Conservation (phyloP, 2,797 vertebrate genomes). For the Cyclura pinguis region DNA sequence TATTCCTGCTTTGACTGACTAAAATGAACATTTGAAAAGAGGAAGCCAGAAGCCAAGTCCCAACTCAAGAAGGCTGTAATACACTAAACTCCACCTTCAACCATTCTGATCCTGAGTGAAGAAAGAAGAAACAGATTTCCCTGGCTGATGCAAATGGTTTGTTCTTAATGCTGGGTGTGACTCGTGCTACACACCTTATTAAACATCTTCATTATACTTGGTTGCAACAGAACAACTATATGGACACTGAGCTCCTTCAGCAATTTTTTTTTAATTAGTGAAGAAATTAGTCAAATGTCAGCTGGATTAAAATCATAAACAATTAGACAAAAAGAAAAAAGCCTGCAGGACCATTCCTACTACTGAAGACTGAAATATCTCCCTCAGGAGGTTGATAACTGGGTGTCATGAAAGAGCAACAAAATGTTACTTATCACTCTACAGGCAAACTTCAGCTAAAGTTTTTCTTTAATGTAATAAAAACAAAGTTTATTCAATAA, state of each 20-base stretch:
- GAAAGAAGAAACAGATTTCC: slow-evolving; percentile 55
- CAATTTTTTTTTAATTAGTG: background rate
- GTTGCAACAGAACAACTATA: slow-evolving; percentile 40
- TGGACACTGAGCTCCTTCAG: slow-evolving; percentile 14
- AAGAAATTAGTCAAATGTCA: background rate
- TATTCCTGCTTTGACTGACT: slow-evolving; percentile 46
- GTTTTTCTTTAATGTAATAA: background rate
- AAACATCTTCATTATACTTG: slow-evolving; percentile 51
- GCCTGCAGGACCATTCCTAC: slow-evolving; percentile 19
- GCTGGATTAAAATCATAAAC: background rate
- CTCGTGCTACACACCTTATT: slow-evolving; percentile 58
- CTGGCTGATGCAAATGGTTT: slow-evolving; percentile 52
- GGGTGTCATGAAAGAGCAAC: background rate
- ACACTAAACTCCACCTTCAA: slow-evolving; percentile 69
- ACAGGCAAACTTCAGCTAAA: no score
- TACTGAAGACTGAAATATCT: background rate
- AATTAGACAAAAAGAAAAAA: background rate
- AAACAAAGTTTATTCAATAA: no score
- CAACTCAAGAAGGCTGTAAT: slow-evolving; percentile 53
- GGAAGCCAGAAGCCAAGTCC: slow-evolving; percentile 64
- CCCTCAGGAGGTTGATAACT: background rate
- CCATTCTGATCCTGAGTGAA: slow-evolving; percentile 44
- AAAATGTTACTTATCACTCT: background rate
- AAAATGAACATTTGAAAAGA: slow-evolving; percentile 50
- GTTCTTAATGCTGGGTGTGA: slow-evolving; percentile 46